Conservation (phyloP, 2,888 invertebrate species). For the Dendrolimus pini region DNA sequence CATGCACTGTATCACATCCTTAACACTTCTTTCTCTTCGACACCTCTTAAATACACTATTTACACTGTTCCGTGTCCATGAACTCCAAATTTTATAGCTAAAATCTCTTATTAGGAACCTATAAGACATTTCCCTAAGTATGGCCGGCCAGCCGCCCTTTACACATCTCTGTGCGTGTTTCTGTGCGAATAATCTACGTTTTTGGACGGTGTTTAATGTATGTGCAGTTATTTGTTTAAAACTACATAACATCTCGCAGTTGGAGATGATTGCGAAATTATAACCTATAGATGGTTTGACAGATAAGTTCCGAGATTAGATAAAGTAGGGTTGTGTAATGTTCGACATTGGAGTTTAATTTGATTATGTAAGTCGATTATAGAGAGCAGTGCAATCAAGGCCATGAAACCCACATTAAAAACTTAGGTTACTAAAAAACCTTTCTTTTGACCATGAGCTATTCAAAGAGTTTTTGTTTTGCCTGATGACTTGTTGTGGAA, state of each 20-base stretch:
- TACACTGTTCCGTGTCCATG: slow-evolving; percentile 47
- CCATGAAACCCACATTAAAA: no score
- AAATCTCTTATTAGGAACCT: not conserved
- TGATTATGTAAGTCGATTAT: no score
- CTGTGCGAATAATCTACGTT: not conserved
- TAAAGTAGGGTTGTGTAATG: slow-evolving; percentile 9
- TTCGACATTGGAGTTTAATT: slow-evolving; percentile 13
- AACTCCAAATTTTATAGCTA: slow-evolving; percentile 38
- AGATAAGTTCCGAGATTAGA: slow-evolving; percentile 2
- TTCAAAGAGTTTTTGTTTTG: no score
- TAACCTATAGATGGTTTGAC: slow-evolving; percentile 39
- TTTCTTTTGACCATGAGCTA: no score
- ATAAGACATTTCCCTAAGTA: not conserved
- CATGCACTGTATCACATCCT: slow-evolving; percentile 53
- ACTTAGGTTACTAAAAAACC: no score
- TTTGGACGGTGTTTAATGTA: not conserved
- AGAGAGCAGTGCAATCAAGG: no score
- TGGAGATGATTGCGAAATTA: slow-evolving; percentile 39
- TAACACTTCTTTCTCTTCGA: slow-evolving; percentile 47
- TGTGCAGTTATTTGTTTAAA: slow-evolving; percentile 19
- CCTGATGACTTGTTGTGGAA: no score
- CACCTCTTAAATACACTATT: slow-evolving; percentile 49
- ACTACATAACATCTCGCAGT: slow-evolving; percentile 47
- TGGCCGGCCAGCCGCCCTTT: not conserved
- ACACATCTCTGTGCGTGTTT: not conserved